Evolutionary conservation across 2,888 invertebrate genomes (phyloP).

Genomic region (Diloba caeruleocephala): DNA sequence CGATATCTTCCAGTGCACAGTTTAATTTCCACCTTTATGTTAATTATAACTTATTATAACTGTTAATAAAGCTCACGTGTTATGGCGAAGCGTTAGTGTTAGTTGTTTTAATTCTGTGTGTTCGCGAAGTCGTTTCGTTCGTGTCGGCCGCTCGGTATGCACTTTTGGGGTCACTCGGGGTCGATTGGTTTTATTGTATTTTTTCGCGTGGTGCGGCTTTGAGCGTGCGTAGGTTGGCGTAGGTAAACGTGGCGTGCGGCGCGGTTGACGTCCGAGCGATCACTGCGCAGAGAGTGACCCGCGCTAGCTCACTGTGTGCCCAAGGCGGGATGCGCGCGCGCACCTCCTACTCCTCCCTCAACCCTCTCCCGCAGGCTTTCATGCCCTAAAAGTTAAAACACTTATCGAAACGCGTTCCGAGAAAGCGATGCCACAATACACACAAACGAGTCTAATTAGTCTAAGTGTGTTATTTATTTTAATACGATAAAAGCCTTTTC

Average conservation of each 20-base stretch:
- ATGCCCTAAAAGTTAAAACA: constrained; percentile 61
- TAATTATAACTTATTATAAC: constrained; percentile 68
- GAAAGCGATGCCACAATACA: constrained; percentile 63
- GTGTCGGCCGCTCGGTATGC: constrained; percentile 78
- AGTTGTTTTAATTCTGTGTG: constrained; percentile 62
- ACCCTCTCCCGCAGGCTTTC: constrained; percentile 70
- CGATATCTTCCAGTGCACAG: constrained; percentile 70
- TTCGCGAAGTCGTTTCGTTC: constrained; percentile 83
- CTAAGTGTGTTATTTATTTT: constrained; percentile 73
- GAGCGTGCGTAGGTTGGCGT: constrained; percentile 46
- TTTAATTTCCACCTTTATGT: constrained; percentile 73
- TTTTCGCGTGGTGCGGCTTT: constrained; percentile 57
- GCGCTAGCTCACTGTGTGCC: constrained; percentile 28
- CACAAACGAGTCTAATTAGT: constrained; percentile 67
- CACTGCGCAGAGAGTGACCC: constrained; percentile 61
- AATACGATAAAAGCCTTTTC: constrained; percentile 55
- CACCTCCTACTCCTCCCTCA: constrained; percentile 62
- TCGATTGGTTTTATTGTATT: constrained; percentile 69
- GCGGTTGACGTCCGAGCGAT: constrained; percentile 80
- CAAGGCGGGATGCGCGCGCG: constrained; percentile 50
- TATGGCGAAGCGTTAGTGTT: constrained; percentile 73
- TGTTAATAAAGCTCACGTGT: constrained; percentile 79
- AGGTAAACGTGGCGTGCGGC: constrained; percentile 63
- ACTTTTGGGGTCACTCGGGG: constrained; percentile 82
- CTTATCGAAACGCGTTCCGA: constrained; percentile 73